Evolutionary conservation across 2,888 invertebrate species (phyloP).

Genomic region (Campaea margaritaria): DNA sequence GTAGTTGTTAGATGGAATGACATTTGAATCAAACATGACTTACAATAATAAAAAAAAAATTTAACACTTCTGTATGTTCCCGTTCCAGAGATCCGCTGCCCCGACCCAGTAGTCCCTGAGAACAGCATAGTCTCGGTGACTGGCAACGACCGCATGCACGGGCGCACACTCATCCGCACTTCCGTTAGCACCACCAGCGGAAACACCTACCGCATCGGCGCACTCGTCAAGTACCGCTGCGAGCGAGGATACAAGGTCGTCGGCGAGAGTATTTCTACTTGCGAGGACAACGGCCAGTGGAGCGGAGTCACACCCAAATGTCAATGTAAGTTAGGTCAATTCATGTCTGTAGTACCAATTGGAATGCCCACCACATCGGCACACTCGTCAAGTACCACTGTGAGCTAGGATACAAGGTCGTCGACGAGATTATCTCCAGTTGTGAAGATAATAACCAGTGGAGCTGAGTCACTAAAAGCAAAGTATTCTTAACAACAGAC

Average conservation of each 20-base stretch:
- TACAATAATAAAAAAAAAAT: too few species aligned
- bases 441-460: too few species aligned
- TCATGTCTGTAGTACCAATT: neutral
- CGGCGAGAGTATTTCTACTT: conserved; percentile 93
- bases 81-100: conserved; percentile 92
- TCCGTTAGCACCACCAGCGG: conserved; percentile 88
- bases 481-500: too few species aligned
- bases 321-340: conserved; percentile 90
- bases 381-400: too few species aligned
- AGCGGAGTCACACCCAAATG: conserved; percentile 93
- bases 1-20: too few species aligned
- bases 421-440: too few species aligned
- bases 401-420: too few species aligned
- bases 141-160: conserved; percentile 95
- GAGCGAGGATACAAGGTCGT: conserved; percentile 95
- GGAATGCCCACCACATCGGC: neutral
- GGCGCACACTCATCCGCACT: conserved; percentile 92
- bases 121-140: conserved; percentile 95
- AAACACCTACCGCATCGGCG: conserved; percentile 93
- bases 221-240: conserved; percentile 94
- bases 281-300: conserved; percentile 94
- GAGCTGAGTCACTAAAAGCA: too few species aligned
- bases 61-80: neutral
- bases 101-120: conserved; percentile 92
- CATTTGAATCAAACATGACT: too few species aligned